Base-by-base conservation (phyloP, 2,113 vertebrate genomes). In the Chlamydotis undulata region DNA sequence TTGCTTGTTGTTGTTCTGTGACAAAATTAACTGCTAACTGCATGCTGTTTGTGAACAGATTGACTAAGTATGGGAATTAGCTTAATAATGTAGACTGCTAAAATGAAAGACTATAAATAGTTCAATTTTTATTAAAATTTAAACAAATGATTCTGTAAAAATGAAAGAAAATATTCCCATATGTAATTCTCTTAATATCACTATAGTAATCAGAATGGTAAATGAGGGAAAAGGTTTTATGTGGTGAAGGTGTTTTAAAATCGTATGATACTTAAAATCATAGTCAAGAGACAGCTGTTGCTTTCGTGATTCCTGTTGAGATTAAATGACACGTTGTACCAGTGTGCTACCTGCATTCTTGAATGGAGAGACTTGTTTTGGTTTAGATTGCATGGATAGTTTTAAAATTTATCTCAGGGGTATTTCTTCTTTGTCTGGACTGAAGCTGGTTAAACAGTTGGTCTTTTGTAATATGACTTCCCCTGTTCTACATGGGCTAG, bases 251-350 rank as follows among this genome's bases (percentile, higher is more conserved):
- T 33, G 12, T 80, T 50, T 7, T 10, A 26, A 79, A 83, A 83
- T 47, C 3, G 6, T 37, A 26, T 25, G 37, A 10, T 6, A 21
- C 28, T 60, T 57, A 17, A 78, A 67, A 31, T 73, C 18, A 6
- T 7, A 29, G 28, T 64, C 15, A 57, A 60, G 47, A 70, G 61
- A 41, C 25, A 82, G 37, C 29, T 56, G 49, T 37, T 88, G 47
- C 35, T 81, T 37, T 77, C 88, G 24, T 49, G 13, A 35, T 41
- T 57, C 26, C 21, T 13, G 6, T 14, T 83, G 43, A 63, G 53
- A 60, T 83, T 23, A 52, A 80, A 14, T 4, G 17, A 29, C 4
- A 1, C 1, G 0, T 18, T 47, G 22, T 47, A 43, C 15, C 28
- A 25, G 2, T 7, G 15, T 41, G n/a, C 49, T 71, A 43, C 19